Evolutionary conservation across 2,888 invertebrate genomes (phyloP), one percentile per base, ranked within the genome.

Genomic region (Hipparchia sbordonii): DNA sequence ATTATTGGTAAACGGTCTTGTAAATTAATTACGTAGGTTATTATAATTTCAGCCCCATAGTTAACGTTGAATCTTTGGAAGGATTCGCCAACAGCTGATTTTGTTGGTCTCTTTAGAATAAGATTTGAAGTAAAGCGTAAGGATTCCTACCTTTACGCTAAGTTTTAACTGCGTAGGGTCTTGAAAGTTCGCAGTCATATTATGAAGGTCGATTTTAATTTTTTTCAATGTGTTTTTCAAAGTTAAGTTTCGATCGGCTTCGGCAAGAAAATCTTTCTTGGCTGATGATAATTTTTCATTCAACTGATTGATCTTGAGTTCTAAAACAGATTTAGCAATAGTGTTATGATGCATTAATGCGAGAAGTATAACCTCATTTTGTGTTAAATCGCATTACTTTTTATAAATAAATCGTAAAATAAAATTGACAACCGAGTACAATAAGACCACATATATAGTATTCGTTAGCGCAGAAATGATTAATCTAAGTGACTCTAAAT

Each of bases 131-230:
- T 33, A 6, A 4, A n/a, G 9, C 66, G 65, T 60, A 63, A 1
- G 39, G 23, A 13, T 59, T 45, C 54, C 70, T 80, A 95, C 95
- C 87, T 94, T 95, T 1, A 95, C 94, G 71, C 92, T 92, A 66
- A 90, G 87, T 80, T 95, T 95, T 67, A 95, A 82, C 82, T 94
- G 96, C 84, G 86, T 95, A 0, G 97, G 96, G 79, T 98, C 96
- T 84, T 97, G 97, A 61, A 98, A 95, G 76, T 96, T 95, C 0
- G 96, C 96, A 6, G 97, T 96, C 83, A 97, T 96, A 76, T 96
- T 95, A 81, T 97, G 96, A 68, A 98, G 94, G 81, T 98, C 98
- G 66, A 96, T 96, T 85, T 97, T 96, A 76, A 98, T 97, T 81
- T 95, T 95, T 79, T 96, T 95, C 54, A 98, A 85, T 0, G 96